These are phyloP conservation scores for Leucoraja ocellata DNA, from an alignment of 2,797 vertebrate species.

Conservation along the genomic window DNA sequence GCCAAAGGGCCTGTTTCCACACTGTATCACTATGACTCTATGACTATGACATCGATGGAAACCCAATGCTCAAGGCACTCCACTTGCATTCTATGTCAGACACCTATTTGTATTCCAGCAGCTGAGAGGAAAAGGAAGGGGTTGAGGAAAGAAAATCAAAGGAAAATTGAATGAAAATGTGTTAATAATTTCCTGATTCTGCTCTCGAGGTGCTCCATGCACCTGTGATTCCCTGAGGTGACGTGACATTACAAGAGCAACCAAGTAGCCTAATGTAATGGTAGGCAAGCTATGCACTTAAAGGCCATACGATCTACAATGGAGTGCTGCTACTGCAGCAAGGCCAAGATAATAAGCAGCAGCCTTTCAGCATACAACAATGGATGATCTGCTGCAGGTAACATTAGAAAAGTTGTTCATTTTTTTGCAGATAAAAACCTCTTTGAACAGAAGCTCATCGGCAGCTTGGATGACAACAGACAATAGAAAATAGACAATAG, in stretches of 20 bases:
- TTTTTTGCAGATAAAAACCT: neutral
- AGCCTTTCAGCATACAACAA: neutral
- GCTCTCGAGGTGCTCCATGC: too few species aligned
- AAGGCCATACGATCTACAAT: neutral
- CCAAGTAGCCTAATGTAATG: neutral
- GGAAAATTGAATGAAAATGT: neutral
- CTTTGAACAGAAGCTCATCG: neutral
- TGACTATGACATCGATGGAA: too few species aligned
- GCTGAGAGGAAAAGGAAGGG: neutral
- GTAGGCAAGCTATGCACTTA: neutral
- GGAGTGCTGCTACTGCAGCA: neutral
- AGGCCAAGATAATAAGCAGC: neutral
- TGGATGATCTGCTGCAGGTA: neutral
- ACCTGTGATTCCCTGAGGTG: too few species aligned
- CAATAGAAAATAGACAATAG: too few species aligned
- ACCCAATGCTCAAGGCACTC: neutral
- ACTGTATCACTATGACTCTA: too few species aligned
- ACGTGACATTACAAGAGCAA: neutral
- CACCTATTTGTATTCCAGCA: neutral
- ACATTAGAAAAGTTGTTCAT: neutral
- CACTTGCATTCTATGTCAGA: too few species aligned
- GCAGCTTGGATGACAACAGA: neutral
- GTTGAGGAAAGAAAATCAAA: neutral
- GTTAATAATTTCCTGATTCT: too few species aligned
- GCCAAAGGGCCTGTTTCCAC: too few species aligned